A percentile compares a stretch with the other conserved stretches of the same genome.
These are phyloP conservation scores for Nibea coibor DNA, from an alignment of 2,113 vertebrate genomes.

Conservation along the genomic window DNA sequence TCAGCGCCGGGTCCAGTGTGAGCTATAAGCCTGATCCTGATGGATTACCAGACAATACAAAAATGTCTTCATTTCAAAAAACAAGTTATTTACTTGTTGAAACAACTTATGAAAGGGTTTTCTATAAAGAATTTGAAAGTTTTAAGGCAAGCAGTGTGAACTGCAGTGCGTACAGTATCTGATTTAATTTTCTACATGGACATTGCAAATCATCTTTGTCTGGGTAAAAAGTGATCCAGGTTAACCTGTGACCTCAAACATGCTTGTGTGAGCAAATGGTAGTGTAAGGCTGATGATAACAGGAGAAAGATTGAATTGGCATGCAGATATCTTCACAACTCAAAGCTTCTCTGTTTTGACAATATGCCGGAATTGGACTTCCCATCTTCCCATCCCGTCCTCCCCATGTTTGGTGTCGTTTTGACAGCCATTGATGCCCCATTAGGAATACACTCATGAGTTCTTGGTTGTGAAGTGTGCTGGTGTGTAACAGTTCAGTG, in stretches of 20 bases:
- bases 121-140: too few relatives aligned
- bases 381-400: too few relatives aligned
- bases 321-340: background rate
- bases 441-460: background rate
- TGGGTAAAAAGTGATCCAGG: too few relatives aligned
- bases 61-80: background rate
- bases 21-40: background rate
- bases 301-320: background rate
- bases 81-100: background rate
- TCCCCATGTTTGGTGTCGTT: constrained; percentile 10
- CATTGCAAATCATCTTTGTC: too few relatives aligned
- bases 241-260: background rate
- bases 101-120: background rate
- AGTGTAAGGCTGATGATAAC: background rate
- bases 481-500: background rate
- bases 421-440: background rate
- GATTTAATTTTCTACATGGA: background rate
- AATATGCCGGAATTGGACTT: background rate
- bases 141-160: too few relatives aligned
- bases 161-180: background rate
- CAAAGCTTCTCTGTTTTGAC: background rate
- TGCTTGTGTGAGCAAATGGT: background rate
- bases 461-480: background rate
- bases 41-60: background rate
- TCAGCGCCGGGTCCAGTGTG: background rate